Base-by-base conservation (phyloP, 1,140 invertebrate genomes). In the Monochamus saltuarius region DNA sequence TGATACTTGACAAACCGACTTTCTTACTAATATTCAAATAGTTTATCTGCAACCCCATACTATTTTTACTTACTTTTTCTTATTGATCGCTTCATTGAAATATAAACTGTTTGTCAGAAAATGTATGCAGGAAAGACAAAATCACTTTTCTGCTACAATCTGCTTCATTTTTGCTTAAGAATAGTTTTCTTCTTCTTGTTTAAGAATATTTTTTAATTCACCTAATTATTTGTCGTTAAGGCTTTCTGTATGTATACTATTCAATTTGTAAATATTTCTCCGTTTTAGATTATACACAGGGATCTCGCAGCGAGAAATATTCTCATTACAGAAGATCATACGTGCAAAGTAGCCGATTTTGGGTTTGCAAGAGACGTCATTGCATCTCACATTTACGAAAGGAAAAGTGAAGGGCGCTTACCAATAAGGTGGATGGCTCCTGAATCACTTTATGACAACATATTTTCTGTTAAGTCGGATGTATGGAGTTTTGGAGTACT, bases 401-500 rank as follows among this genome's bases (percentile, higher is more conserved):
- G 92, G 29, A 97, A 96, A 73, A 94, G 91, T 37, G 93, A 95
- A 70, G 93, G 90, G 19, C 50, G 85, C 16, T 66, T 86, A 8
- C 85, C 85, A 3, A 87, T 87, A 46, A 81, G 92, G 73, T 97
- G 94, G 94, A 96, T 97, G 93, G 92, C 94, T 0, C 93, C 92
- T 0, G 95, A 97, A 75, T 94, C 92, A 1, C 81, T 97, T 0
- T 93, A 91, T 72, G 91, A 95, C 70, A 93, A 94, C 70, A 87
- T 94, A 67, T 97, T 94, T 73, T 92, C 91, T 1, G 86, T 89
- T 1, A 94, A 95, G 75, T 92, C 92, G 0, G 94, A 97, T 70
- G 89, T 95, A 11, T 97, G 94, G 94, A 92, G 92, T 67, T 96
- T 95, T 72, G 94, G 94, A 0, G 87, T 97, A 7, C 79, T 96